A percentile compares a stretch with the other conserved stretches of the same genome.
Evolutionary conservation across 2,888 invertebrate genomes (phyloP).

Genomic region (Metacarcinus magister): DNA sequence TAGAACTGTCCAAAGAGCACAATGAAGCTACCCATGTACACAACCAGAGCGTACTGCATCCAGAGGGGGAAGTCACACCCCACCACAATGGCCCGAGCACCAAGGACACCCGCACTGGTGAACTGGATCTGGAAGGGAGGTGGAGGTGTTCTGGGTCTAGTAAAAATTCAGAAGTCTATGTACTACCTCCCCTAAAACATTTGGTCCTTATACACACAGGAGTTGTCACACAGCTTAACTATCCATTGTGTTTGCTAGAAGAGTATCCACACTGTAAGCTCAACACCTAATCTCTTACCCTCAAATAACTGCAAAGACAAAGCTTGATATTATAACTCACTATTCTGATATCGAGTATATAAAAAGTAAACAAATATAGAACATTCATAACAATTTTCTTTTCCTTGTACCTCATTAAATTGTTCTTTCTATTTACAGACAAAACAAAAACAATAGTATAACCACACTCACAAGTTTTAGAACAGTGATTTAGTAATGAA

Average conservation of each 20-base stretch:
- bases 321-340: not conserved
- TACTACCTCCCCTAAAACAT: not conserved
- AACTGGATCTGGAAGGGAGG: slow-evolving; percentile 89
- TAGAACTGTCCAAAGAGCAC: slow-evolving; percentile 95
- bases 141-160: not conserved
- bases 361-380: no score
- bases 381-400: no score
- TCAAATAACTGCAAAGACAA: not conserved
- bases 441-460: no score
- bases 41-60: slow-evolving; percentile 94
- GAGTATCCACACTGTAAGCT: no score
- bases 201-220: not conserved
- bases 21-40: slow-evolving; percentile 95
- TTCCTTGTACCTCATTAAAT: no score
- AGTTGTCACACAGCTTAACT: no score
- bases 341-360: not conserved
- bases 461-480: no score
- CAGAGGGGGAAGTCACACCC: slow-evolving; percentile 95
- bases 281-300: not conserved
- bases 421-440: no score
- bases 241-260: no score
- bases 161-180: not conserved
- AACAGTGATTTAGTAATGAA: no score
- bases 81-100: slow-evolving; percentile 91
- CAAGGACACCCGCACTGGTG: slow-evolving; percentile 91